Conservation (phyloP, 2,888 invertebrate genomes). For the Hecatera dysodea region DNA sequence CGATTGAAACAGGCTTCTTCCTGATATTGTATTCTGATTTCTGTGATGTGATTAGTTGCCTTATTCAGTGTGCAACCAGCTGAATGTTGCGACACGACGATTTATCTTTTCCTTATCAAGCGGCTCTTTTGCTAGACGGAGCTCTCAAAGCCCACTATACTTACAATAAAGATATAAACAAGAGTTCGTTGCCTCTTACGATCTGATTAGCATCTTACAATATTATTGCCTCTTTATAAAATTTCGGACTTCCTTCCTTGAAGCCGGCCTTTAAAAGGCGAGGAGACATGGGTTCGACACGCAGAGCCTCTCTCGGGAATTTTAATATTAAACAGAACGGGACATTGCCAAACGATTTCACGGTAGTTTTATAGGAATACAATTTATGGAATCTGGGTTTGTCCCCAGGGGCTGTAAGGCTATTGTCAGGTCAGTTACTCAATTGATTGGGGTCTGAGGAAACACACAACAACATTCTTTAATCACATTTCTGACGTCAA, state of each 20-base stretch:
- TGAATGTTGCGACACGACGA: constrained; percentile 42
- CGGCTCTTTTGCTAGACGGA: constrained; percentile 45
- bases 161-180: constrained; percentile 31
- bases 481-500: background rate
- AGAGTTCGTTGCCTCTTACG: constrained; percentile 54
- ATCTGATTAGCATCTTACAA: constrained; percentile 49
- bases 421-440: constrained; percentile 33
- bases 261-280: constrained; percentile 17
- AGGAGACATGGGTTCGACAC: constrained; percentile 46
- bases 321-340: constrained; percentile 44
- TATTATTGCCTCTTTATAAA: constrained; percentile 32
- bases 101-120: constrained; percentile 62
- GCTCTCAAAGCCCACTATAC: constrained; percentile 31
- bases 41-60: constrained; percentile 56
- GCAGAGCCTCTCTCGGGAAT: constrained; percentile 40
- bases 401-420: constrained; percentile 16
- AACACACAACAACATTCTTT: constrained; percentile 24
- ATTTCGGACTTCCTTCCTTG: constrained; percentile 27
- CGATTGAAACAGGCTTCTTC: constrained; percentile 52
- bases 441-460: constrained; percentile 23
- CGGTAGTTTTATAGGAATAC: constrained; percentile 5
- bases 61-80: constrained; percentile 48
- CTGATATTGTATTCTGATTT: constrained; percentile 66
- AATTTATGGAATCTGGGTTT: constrained; percentile 38
- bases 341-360: constrained; percentile 31